Evolutionary conservation across 2,888 invertebrate genomes (phyloP).

Genomic region (Plemyria rubiginata): DNA sequence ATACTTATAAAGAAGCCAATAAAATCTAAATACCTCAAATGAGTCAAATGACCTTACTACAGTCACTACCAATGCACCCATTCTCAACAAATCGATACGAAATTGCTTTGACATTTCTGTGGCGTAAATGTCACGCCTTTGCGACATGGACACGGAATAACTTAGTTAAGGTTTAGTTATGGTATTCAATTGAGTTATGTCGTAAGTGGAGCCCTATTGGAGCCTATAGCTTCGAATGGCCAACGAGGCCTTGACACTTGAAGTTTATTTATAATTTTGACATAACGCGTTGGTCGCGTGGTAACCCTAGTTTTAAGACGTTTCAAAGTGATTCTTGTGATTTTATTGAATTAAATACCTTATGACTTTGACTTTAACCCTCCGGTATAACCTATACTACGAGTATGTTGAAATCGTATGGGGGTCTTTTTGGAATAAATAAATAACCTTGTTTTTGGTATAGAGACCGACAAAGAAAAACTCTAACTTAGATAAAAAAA

Average conservation of each 20-base stretch:
- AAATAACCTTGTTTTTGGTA: background rate
- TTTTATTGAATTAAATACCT: too few species aligned
- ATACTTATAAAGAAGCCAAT: background rate
- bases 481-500: too few species aligned
- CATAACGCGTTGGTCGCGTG: too few species aligned
- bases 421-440: background rate
- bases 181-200: conserved; percentile 23
- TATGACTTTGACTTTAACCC: too few species aligned
- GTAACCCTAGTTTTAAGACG: too few species aligned
- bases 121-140: conserved; percentile 45
- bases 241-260: conserved; percentile 14
- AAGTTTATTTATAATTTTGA: too few species aligned
- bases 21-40: conserved; percentile 8
- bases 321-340: too few species aligned
- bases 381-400: too few species aligned
- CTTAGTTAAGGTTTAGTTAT: conserved; percentile 27
- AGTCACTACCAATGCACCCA: conserved; percentile 29
- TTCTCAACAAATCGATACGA: conserved; percentile 53
- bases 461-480: too few species aligned
- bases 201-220: conserved; percentile 17
- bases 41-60: conserved; percentile 29
- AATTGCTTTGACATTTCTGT: conserved; percentile 65
- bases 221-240: background rate
- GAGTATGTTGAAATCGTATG: too few species aligned
- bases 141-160: conserved; percentile 38